Percentiles rank a stretch among this genome's conserved stretches.
Conservation (phyloP, 2,113 vertebrate genomes). For the Actenoides hombroni region DNA sequence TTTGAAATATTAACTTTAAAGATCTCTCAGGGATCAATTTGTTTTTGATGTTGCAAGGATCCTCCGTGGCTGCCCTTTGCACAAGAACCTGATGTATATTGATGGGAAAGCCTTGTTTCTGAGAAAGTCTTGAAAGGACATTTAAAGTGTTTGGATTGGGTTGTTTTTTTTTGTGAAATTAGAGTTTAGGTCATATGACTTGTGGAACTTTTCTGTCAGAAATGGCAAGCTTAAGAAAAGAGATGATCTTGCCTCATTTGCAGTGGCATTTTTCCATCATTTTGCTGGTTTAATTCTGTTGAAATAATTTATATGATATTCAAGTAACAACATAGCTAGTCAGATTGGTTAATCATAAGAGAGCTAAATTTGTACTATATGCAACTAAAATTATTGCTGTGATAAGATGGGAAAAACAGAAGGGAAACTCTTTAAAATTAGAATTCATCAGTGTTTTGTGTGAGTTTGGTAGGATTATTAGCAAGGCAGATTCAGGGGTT, state of each 20-base stretch:
- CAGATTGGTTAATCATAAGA: not conserved
- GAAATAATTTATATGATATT: not conserved
- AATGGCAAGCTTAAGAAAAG: not conserved
- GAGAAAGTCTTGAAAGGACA: conserved; percentile 48
- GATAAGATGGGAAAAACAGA: not conserved
- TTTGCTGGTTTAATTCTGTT: not conserved
- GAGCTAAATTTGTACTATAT: not conserved
- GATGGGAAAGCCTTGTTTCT: conserved; percentile 48
- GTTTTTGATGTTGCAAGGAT: conserved; percentile 60
- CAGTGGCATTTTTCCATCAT: not conserved
- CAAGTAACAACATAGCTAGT: not conserved
- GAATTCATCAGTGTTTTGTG: not conserved
- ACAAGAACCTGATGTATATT: conserved; percentile 36
- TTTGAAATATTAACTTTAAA: conserved; percentile 42
- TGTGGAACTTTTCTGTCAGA: not conserved
- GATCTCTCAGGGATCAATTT: conserved; percentile 23
- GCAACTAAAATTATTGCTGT: not conserved
- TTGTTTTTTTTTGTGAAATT: not conserved
- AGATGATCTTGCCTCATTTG: not conserved
- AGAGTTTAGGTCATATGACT: not conserved
- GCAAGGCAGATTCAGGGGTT: not conserved
- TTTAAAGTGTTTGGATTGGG: not conserved
- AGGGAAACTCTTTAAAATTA: not conserved
- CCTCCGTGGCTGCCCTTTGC: conserved; percentile 58
- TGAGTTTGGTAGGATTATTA: not conserved